These are phyloP conservation scores for Macrobrachium nipponense DNA, from an alignment of 1,140 invertebrate genomes.

Conservation along the genomic window DNA sequence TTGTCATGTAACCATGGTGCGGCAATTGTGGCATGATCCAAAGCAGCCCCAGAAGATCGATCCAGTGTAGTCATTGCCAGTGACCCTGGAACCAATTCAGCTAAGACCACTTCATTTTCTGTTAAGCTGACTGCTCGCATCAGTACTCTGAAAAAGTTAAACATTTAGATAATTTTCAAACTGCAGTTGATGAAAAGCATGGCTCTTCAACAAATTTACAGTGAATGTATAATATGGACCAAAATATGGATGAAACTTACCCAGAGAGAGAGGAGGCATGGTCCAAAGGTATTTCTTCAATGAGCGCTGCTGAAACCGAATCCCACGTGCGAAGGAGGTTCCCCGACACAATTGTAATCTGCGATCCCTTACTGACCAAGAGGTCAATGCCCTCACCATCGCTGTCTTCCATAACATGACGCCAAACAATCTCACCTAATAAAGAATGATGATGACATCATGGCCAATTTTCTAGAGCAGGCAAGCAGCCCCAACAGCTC, in stretches of 20 bases:
- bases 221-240: not conserved
- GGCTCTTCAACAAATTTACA: not conserved
- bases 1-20: constrained; percentile 44
- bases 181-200: not conserved
- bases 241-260: constrained; percentile 2
- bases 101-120: constrained; percentile 42
- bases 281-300: constrained; percentile 44
- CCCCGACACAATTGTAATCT: constrained; percentile 35
- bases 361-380: constrained; percentile 27
- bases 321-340: constrained; percentile 51
- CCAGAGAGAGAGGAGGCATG: constrained; percentile 16
- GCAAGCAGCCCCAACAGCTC: not conserved
- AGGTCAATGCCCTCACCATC: constrained; percentile 38
- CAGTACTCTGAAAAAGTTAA: constrained; percentile 4
- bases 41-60: constrained; percentile 37
- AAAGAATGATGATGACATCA: not conserved
- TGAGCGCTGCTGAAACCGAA: constrained; percentile 35
- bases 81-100: constrained; percentile 32
- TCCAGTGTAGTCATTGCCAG: constrained; percentile 38
- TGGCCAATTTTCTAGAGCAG: too few species aligned
- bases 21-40: constrained; percentile 33
- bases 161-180: not conserved
- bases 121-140: constrained; percentile 37
- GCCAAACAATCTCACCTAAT: constrained; percentile 51
- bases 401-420: constrained; percentile 39